phyloP scores from a whole-genome alignment of 2,113 vertebrate genomes.

The Strix uralensis region DNA sequence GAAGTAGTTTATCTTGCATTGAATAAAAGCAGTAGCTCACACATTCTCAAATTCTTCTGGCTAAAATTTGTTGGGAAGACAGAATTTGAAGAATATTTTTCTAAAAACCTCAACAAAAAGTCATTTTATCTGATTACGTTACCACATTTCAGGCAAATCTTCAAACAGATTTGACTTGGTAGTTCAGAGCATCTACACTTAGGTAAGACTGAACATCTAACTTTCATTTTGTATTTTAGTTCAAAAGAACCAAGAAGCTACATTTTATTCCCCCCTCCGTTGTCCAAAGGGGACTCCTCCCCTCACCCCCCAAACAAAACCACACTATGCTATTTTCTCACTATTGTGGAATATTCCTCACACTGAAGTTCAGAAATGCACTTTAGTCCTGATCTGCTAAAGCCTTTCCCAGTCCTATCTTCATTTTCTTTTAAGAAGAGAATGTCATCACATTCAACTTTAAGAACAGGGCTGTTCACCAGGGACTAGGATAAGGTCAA shows the following conservation, averaged over 20 bases:
- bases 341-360: neutral
- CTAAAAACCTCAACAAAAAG: neutral
- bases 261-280: neutral
- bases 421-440: neutral
- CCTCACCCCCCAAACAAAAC: neutral
- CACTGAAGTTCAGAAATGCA: neutral
- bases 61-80: neutral
- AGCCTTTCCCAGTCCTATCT: neutral
- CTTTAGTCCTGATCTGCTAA: neutral
- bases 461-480: neutral
- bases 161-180: neutral
- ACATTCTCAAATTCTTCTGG: neutral
- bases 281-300: neutral
- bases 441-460: neutral
- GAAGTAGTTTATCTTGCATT: neutral
- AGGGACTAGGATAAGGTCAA: constrained; percentile 36
- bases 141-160: neutral
- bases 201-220: neutral
- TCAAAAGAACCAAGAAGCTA: neutral
- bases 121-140: neutral
- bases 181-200: neutral
- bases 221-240: neutral
- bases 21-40: neutral
- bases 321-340: neutral
- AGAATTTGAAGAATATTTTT: neutral